Conservation (phyloP, 2,888 invertebrate genomes). For the Campopleginae sp. region DNA sequence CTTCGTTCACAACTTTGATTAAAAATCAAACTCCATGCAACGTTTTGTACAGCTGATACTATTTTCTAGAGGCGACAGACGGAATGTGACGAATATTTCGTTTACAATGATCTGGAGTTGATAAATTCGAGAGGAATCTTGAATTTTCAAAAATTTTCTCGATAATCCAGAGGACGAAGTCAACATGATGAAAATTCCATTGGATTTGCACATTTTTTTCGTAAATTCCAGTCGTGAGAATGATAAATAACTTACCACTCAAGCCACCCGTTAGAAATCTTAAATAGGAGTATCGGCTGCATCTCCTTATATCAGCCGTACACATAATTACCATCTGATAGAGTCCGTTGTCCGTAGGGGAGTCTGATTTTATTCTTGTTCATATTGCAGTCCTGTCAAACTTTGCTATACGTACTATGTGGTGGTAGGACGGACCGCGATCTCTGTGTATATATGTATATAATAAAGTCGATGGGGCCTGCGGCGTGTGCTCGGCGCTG, state of each 20-base stretch:
- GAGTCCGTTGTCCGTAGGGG: slow-evolving; percentile 83
- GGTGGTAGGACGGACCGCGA: slow-evolving; percentile 80
- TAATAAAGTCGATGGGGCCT: slow-evolving; percentile 80
- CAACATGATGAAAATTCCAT: not conserved
- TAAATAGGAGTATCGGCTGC: slow-evolving; percentile 79
- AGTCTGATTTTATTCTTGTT: slow-evolving; percentile 83
- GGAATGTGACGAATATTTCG: not conserved
- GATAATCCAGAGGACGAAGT: not conserved
- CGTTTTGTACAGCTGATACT: not conserved
- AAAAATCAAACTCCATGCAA: not conserved
- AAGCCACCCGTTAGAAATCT: slow-evolving; percentile 80
- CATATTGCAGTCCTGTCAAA: slow-evolving; percentile 83
- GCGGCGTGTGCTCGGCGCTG: slow-evolving; percentile 69
- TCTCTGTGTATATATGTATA: slow-evolving; percentile 34
- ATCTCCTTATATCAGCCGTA: slow-evolving; percentile 79
- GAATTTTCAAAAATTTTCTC: not conserved
- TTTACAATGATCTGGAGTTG: not conserved
- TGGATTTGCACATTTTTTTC: no score
- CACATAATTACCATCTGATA: slow-evolving; percentile 84
- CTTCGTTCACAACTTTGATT: not conserved
- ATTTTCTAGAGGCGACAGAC: not conserved
- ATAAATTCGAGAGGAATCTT: not conserved
- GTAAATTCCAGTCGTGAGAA: not conserved
- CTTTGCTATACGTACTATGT: slow-evolving; percentile 79
- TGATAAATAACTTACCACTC: slow-evolving; percentile 6